Conservation (phyloP, 1,140 invertebrate species). For the Octopus bimaculoides region DNA sequence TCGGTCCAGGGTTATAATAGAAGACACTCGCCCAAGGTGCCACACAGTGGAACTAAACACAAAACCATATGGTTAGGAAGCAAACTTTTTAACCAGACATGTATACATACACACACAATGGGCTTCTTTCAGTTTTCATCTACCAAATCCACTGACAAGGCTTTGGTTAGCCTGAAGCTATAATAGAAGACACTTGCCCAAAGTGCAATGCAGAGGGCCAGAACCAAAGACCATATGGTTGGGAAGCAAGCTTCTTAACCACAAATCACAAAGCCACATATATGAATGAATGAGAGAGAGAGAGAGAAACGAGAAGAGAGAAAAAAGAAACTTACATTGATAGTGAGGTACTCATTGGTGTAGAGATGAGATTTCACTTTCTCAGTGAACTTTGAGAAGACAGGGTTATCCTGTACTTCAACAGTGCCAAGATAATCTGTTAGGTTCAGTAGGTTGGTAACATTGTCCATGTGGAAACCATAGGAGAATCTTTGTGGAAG, state of each 20-base stretch:
- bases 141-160: no score
- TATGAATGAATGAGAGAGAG: background rate
- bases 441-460: conserved; percentile 78
- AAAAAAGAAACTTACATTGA: conserved; percentile 68
- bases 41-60: no score
- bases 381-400: conserved; percentile 84
- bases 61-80: no score
- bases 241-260: background rate
- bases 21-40: no score
- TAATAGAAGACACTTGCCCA: no score
- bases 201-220: no score
- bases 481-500: conserved; percentile 64
- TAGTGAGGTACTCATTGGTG: conserved; percentile 84
- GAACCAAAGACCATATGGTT: background rate
- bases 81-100: no score
- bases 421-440: conserved; percentile 67
- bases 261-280: background rate
- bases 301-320: background rate
- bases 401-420: conserved; percentile 85
- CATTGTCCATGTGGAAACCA: conserved; percentile 94
- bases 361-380: conserved; percentile 38
- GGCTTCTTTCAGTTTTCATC: no score
- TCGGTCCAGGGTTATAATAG: no score
- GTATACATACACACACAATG: no score
- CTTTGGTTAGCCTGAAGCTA: no score